Evolutionary conservation across 2,888 invertebrate species (phyloP).

Genomic region (Mesochorus sp.): DNA sequence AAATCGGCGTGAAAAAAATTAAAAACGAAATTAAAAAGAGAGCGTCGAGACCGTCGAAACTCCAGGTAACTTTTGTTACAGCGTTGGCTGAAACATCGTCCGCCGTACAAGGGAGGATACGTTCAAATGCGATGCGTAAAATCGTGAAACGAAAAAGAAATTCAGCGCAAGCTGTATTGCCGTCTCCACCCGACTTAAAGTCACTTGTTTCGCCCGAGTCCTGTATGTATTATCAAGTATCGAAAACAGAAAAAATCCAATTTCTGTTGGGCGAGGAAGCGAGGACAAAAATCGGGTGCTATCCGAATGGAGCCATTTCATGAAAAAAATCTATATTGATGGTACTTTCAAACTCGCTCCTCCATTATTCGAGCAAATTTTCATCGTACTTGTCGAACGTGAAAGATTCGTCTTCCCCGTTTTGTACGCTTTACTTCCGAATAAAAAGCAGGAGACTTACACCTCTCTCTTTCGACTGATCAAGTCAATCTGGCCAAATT

Average conservation of each 20-base stretch:
- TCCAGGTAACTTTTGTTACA: constrained; percentile 22
- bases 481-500: constrained; percentile 40
- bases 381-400: constrained; percentile 38
- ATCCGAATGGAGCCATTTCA: constrained; percentile 43
- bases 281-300: constrained; percentile 19
- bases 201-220: constrained; percentile 22
- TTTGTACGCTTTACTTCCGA: constrained; percentile 29
- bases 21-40: constrained; percentile 21
- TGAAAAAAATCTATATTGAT: constrained; percentile 31
- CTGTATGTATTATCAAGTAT: constrained; percentile 10
- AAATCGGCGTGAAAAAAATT: constrained; percentile 3
- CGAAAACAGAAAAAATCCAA: neutral
- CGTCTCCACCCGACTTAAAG: constrained; percentile 25
- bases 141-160: constrained; percentile 31
- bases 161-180: constrained; percentile 5
- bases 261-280: constrained; percentile 49
- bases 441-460: constrained; percentile 31
- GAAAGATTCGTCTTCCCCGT: constrained; percentile 41
- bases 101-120: constrained; percentile 33
- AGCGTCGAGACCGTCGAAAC: constrained; percentile 32
- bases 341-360: constrained; percentile 44
- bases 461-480: constrained; percentile 14
- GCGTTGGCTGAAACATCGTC: constrained; percentile 14
- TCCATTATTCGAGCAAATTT: constrained; percentile 36
- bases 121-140: constrained; percentile 23